These are phyloP conservation scores for Argynnis bischoffii DNA, from an alignment of 2,888 invertebrate species.

Conservation along the genomic window DNA sequence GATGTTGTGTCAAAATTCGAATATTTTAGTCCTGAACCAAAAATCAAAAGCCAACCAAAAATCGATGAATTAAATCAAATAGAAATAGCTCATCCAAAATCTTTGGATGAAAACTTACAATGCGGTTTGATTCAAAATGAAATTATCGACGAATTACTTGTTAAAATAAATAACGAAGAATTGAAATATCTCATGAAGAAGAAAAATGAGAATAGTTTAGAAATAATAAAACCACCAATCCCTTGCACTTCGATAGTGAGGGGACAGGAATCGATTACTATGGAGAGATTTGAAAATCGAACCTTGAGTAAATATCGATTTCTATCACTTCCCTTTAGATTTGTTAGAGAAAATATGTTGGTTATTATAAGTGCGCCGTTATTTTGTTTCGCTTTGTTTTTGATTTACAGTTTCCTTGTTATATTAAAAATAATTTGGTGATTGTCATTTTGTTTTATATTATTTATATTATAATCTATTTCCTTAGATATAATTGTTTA, in stretches of 20 bases:
- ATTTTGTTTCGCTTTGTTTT: conserved; percentile 57
- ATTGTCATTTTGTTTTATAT: conserved; percentile 15
- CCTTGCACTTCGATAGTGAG: conserved; percentile 31
- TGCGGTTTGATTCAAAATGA: conserved; percentile 60
- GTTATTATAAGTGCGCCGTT: conserved; percentile 62
- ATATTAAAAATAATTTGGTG: conserved; percentile 53
- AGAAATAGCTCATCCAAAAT: conserved; percentile 22
- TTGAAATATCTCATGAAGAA: conserved; percentile 31
- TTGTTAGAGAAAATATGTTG: conserved; percentile 59
- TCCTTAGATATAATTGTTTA: too few relatives aligned
- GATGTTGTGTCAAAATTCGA: conserved; percentile 42
- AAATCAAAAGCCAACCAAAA: conserved; percentile 24
- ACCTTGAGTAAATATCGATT: conserved; percentile 36
- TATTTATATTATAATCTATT: background rate
- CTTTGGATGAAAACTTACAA: conserved; percentile 50
- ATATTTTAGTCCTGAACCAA: conserved; percentile 8
- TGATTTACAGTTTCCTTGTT: conserved; percentile 56
- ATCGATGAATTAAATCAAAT: conserved; percentile 11
- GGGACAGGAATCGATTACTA: conserved; percentile 39
- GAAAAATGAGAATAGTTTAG: conserved; percentile 19
- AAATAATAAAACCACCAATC: conserved; percentile 42
- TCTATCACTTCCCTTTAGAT: conserved; percentile 44
- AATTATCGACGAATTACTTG: conserved; percentile 57
- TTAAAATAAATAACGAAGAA: conserved; percentile 48
- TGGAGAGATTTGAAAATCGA: conserved; percentile 4